Conservation (phyloP, 2,888 invertebrate genomes). For the Tineola bisselliella region DNA sequence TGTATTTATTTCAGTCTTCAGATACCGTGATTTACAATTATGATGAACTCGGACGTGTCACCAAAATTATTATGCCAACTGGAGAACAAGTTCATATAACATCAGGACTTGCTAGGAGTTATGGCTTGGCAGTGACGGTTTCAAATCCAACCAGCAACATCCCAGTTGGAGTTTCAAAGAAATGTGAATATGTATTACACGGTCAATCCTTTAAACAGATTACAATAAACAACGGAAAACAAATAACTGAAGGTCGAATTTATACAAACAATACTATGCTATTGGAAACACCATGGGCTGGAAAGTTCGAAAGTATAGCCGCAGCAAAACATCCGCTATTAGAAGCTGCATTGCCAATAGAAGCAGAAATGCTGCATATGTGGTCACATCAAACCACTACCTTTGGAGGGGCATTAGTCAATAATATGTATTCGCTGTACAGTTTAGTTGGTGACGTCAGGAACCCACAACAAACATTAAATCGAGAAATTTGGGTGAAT, state of each 20-base stretch:
- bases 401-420: constrained; percentile 78
- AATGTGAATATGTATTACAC: constrained; percentile 69
- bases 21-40: constrained; percentile 92
- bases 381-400: constrained; percentile 86
- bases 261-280: constrained; percentile 82
- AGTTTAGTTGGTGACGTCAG: constrained; percentile 86
- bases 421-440: constrained; percentile 84
- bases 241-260: constrained; percentile 78
- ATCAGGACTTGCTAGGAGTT: constrained; percentile 80
- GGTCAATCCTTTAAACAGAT: constrained; percentile 75
- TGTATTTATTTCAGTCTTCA: constrained; percentile 69
- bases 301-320: constrained; percentile 79
- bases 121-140: constrained; percentile 80
- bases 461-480: constrained; percentile 84
- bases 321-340: constrained; percentile 83
- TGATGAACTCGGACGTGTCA: constrained; percentile 87
- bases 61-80: constrained; percentile 87
- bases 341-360: constrained; percentile 85
- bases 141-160: constrained; percentile 63
- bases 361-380: constrained; percentile 90
- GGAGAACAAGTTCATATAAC: constrained; percentile 86
- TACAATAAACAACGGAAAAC: constrained; percentile 74
- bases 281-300: constrained; percentile 79
- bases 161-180: constrained; percentile 65
- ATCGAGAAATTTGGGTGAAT: constrained; percentile 89